A percentile compares a stretch with the other conserved stretches of the same genome.
These are phyloP conservation scores for Neolamprologus tretocephalus DNA, from an alignment of 2,113 vertebrate genomes.

Conservation along the genomic window DNA sequence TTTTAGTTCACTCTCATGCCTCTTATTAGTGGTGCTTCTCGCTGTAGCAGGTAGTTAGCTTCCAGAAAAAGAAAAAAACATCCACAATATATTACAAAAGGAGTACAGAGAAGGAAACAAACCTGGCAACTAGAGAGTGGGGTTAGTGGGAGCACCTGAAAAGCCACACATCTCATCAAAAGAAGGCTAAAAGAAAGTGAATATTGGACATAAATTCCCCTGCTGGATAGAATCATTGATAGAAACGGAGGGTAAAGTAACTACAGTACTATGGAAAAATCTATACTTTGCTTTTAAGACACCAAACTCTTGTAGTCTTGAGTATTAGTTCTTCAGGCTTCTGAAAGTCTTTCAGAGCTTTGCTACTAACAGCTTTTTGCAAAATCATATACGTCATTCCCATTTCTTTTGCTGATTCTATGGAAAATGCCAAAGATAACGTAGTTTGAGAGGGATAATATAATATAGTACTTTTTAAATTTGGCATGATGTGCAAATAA, in stretches of 20 bases:
- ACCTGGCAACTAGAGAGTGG: not conserved
- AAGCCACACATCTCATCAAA: not conserved
- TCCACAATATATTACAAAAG: too few relatives aligned
- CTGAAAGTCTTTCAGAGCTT: not conserved
- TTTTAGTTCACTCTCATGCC: not conserved
- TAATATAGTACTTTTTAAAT: not conserved
- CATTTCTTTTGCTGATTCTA: not conserved
- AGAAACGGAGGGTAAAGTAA: not conserved
- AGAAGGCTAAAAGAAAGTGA: not conserved
- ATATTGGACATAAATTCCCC: not conserved
- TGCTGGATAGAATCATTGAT: not conserved
- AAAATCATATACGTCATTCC: not conserved
- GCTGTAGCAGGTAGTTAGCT: not conserved
- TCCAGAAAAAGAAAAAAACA: not conserved
- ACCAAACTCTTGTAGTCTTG: not conserved
- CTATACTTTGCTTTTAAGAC: not conserved
- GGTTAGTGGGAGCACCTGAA: not conserved
- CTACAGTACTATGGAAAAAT: not conserved
- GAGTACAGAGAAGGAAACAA: not conserved
- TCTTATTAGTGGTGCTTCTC: not conserved
- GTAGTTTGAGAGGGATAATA: not conserved
- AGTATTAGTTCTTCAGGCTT: not conserved
- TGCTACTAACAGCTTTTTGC: not conserved
- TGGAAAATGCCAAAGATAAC: not conserved
- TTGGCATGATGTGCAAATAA: not conserved